Conservation (phyloP, 2,797 vertebrate genomes). For the Peromyscus attwateri region DNA sequence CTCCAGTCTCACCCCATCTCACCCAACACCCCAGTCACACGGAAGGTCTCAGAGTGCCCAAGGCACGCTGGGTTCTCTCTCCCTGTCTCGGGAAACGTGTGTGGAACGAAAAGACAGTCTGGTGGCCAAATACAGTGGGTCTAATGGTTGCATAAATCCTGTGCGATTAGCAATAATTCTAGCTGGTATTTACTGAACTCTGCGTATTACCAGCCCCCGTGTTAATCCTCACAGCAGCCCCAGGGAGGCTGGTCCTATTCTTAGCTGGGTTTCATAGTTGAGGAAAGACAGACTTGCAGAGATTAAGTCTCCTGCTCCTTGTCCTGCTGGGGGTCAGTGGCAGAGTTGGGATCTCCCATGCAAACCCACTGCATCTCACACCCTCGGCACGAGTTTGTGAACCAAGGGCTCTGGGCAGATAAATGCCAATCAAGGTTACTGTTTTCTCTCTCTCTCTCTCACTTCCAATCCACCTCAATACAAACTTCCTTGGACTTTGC, state of each 20-base stretch:
- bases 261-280: constrained; percentile 39
- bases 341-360: neutral
- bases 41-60: neutral
- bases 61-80: neutral
- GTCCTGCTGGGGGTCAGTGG: neutral
- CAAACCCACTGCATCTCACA: fast-evolving
- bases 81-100: neutral
- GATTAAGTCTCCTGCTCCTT: neutral
- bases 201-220: neutral
- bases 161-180: constrained; percentile 23
- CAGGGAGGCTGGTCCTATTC: constrained; percentile 45
- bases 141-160: constrained; percentile 51
- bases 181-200: constrained; percentile 48
- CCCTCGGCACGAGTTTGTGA: neutral
- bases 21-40: neutral
- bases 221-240: constrained; percentile 54
- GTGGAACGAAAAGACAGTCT: neutral
- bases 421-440: neutral
- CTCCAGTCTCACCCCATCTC: neutral
- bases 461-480: neutral
- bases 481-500: neutral
- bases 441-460: neutral
- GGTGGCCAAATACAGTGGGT: neutral
- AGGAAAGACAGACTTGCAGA: neutral
- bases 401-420: neutral